These are phyloP conservation scores for Brachyptera risi DNA, from an alignment of 2,888 invertebrate species.

Conservation along the genomic window DNA sequence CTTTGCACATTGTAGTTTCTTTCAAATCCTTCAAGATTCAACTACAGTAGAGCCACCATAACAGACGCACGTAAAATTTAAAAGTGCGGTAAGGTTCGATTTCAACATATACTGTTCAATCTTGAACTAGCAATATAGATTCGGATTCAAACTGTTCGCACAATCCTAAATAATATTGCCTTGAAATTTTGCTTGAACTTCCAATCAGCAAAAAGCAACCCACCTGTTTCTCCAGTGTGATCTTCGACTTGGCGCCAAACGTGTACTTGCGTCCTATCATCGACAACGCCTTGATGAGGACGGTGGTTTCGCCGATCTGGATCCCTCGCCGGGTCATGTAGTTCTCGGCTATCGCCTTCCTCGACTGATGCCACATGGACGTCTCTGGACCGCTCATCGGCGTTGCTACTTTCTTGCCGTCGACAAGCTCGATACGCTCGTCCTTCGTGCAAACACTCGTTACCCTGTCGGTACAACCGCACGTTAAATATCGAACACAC, in stretches of 20 bases:
- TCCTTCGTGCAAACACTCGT: background rate
- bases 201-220: no score
- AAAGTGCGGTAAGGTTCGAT: no score
- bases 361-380: background rate
- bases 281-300: conserved; percentile 66
- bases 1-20: no score
- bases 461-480: no score
- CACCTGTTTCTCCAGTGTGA: conserved; percentile 58
- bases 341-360: conserved; percentile 42
- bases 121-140: no score
- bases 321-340: conserved; percentile 73
- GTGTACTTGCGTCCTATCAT: conserved; percentile 64
- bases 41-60: no score
- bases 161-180: no score
- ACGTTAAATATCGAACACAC: no score
- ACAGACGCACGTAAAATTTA: no score
- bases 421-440: background rate
- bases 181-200: background rate
- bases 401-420: background rate
- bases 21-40: no score
- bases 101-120: no score
- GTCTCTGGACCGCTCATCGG: background rate
- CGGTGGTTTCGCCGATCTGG: conserved; percentile 61
- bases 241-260: conserved; percentile 56
- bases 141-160: no score